Base-by-base conservation (phyloP, 1,140 invertebrate species). In the Hesperophylax magnus region DNA sequence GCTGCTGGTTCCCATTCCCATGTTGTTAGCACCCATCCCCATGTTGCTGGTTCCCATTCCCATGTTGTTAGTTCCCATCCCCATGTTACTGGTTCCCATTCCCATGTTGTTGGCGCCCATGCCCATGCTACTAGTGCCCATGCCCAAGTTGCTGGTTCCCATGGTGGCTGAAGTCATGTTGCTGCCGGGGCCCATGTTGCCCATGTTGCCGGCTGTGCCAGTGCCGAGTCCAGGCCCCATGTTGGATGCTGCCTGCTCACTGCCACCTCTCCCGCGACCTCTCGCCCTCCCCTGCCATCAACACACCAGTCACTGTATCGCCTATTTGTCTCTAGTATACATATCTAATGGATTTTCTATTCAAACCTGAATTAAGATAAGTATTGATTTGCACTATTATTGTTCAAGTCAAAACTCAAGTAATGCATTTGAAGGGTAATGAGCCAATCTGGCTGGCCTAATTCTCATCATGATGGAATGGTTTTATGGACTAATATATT, bases 201-300 rank as follows among this genome's bases (percentile, higher is more conserved):
- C 39, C 31, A 63, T 78, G 56, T 20, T 75, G 52, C 22, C 61
- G 76, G 58, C 39, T 58, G 77, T 18, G 75, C 78, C 63, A 39
- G 54, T 22, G 47, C 77, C 34, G 77, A 63, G 60, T 77, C 76
- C 61, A 61, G 67, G 22, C 47, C 77, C 52, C 58, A 72, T 31
- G 74, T 78, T 75, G 79, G 18, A 52, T 67, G 34, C 80, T 53
- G 76, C 58, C 74, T 80, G 78, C 75, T 84, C 80, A 85, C 86
- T 88, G 88, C 88, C 88, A 88, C 86, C 88, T 85, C 85, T 86
- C 86, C 80, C 82, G 80, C 85, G 84, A 24, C 86, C 87, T 87
- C 86, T 85, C 85, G 85, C 87, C 86, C 88, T 88, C 86, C 85
- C 86, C 85, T 86, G 86, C 60, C 71, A 76, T 67, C 58, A 58